These are phyloP conservation scores for Caloenas nicobarica DNA, from an alignment of 2,113 vertebrate genomes.

Conservation along the genomic window DNA sequence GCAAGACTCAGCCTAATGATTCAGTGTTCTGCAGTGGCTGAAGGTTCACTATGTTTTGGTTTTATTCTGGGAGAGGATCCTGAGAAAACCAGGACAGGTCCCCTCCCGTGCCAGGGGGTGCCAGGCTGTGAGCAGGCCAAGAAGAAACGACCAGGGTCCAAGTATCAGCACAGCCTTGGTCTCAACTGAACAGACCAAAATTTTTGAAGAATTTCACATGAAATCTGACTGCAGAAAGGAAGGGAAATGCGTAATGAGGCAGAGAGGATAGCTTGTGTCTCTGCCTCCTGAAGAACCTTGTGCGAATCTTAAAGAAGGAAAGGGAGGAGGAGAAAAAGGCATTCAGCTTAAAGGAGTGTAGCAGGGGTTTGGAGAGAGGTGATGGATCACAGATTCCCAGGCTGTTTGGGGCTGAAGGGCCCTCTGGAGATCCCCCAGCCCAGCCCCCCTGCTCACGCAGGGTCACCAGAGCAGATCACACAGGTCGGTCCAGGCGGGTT, in stretches of 20 bases:
- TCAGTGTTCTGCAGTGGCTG: rapidly evolving
- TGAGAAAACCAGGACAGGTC: not conserved
- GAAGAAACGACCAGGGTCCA: rapidly evolving
- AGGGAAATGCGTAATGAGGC: rapidly evolving
- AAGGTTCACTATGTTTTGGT: not conserved
- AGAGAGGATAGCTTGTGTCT: not conserved
- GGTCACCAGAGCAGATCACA: no score
- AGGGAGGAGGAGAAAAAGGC: not conserved
- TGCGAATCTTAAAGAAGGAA: not conserved
- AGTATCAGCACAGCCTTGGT: not conserved
- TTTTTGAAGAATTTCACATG: not conserved
- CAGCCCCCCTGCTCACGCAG: no score
- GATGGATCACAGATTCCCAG: not conserved
- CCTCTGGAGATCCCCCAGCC: no score
- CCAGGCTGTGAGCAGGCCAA: rapidly evolving
- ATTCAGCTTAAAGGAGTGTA: not conserved
- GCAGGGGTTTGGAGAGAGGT: not conserved
- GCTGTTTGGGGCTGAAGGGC: no score
- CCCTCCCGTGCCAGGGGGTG: no score
- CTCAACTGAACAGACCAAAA: not conserved
- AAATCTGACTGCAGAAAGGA: not conserved
- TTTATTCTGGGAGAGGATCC: not conserved
- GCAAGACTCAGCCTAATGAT: not conserved
- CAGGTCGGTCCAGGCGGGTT: no score
- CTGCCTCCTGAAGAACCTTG: not conserved